Percentiles rank a stretch among this genome's conserved stretches.
Conservation (phyloP, 2,888 invertebrate species). For the Idaea dimidiata region DNA sequence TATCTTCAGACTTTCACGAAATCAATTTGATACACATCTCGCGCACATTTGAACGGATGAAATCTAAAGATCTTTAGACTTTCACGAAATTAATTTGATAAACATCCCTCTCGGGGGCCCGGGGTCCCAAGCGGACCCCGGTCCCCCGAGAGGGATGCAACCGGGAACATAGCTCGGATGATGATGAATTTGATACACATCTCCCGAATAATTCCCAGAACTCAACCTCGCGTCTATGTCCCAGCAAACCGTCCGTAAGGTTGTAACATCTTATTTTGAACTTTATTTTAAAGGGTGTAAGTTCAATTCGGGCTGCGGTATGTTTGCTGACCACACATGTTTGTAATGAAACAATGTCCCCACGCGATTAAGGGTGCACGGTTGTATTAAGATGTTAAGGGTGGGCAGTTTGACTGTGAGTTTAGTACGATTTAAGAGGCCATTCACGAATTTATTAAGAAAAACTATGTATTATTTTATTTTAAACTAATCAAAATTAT, state of each 20-base stretch:
- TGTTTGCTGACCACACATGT: constrained; percentile 51
- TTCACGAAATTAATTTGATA: too few relatives aligned
- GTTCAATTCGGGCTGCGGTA: constrained; percentile 13
- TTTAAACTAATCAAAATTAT: too few relatives aligned
- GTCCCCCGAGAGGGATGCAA: too few relatives aligned
- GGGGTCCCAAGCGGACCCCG: too few relatives aligned
- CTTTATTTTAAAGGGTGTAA: constrained; percentile 13
- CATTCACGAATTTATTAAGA: too few relatives aligned
- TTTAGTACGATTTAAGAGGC: background rate
- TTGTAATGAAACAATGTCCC: constrained; percentile 58
- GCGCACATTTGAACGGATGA: too few relatives aligned
- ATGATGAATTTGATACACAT: background rate
- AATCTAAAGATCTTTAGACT: too few relatives aligned
- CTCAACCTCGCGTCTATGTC: background rate
- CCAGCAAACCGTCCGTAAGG: constrained; percentile 15
- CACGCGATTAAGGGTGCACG: constrained; percentile 48
- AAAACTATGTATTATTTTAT: too few relatives aligned
- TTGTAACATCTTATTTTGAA: constrained; percentile 14
- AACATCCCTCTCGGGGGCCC: too few relatives aligned
- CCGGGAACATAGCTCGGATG: too few relatives aligned
- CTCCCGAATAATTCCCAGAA: background rate
- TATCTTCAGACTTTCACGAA: too few relatives aligned
- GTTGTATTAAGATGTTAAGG: constrained; percentile 42
- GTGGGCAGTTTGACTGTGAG: background rate
- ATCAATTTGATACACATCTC: background rate